These are phyloP conservation scores for Probosciger aterrimus DNA, from an alignment of 2,113 vertebrate genomes.

Conservation along the genomic window DNA sequence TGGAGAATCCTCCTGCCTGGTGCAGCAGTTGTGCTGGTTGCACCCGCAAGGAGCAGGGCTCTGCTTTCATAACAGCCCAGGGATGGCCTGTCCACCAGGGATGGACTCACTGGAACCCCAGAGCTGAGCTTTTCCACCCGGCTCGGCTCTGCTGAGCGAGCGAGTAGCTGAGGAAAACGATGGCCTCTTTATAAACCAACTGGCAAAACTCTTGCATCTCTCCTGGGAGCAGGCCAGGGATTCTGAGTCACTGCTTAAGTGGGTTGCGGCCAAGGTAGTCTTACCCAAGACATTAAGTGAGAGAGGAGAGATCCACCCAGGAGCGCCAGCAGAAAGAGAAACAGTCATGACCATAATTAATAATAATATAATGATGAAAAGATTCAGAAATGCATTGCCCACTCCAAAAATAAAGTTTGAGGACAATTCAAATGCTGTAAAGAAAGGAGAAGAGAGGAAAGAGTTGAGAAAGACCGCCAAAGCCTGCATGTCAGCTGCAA, in stretches of 20 bases:
- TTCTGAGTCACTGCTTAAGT: constrained; percentile 61
- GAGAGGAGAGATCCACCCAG: constrained; percentile 44
- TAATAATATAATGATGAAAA: constrained; percentile 46
- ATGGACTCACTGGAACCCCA: constrained; percentile 41
- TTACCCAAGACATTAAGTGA: constrained; percentile 43
- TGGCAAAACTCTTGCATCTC: constrained; percentile 53
- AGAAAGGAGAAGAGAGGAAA: constrained; percentile 46
- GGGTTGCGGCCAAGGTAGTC: constrained; percentile 46
- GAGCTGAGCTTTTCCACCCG: constrained; percentile 38
- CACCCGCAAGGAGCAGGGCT: neutral
- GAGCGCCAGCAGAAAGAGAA: constrained; percentile 56
- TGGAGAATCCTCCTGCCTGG: neutral
- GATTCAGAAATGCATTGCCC: constrained; percentile 32
- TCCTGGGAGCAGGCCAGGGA: constrained; percentile 55
- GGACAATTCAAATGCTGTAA: constrained; percentile 58
- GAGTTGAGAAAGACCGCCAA: constrained; percentile 56
- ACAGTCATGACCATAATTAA: constrained; percentile 43
- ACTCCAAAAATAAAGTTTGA: constrained; percentile 73
- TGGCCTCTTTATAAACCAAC: constrained; percentile 46
- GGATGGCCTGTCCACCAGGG: neutral
- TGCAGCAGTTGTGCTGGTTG: neutral
- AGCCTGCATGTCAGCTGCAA: constrained; percentile 66
- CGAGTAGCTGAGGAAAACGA: constrained; percentile 25
- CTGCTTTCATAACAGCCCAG: neutral
- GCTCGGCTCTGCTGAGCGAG: constrained; percentile 8